These are phyloP conservation scores for Meta bourneti DNA, from an alignment of 2,888 invertebrate species.

Conservation along the genomic window DNA sequence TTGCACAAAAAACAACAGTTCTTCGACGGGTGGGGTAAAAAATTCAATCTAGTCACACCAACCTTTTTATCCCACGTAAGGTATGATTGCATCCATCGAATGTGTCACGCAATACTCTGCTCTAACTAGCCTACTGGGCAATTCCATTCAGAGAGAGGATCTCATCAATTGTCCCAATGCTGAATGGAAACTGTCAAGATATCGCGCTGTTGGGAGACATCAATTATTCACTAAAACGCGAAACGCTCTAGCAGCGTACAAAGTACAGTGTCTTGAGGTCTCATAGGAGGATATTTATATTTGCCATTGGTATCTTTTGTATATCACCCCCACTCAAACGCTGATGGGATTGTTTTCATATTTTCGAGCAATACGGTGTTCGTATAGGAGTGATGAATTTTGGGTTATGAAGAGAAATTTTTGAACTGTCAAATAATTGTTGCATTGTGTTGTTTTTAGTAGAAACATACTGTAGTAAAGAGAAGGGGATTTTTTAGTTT, in stretches of 20 bases:
- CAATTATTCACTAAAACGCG: slow-evolving; percentile 17
- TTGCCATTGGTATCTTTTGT: too few species aligned
- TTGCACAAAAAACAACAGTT: background rate
- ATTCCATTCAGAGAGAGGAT: background rate
- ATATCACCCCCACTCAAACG: too few species aligned
- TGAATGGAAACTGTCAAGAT: background rate
- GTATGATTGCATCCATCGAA: background rate
- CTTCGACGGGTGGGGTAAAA: background rate
- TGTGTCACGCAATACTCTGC: slow-evolving; percentile 11
- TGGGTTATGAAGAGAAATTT: too few species aligned
- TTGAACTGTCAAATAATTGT: too few species aligned
- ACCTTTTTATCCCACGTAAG: background rate
- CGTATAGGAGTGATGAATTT: too few species aligned
- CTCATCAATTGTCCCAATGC: slow-evolving; percentile 47
- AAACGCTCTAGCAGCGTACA: background rate
- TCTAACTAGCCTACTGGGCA: background rate
- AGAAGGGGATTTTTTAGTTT: too few species aligned
- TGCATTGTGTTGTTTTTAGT: too few species aligned
- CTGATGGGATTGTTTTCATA: too few species aligned
- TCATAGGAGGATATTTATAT: too few species aligned
- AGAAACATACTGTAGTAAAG: too few species aligned
- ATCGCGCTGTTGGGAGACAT: background rate
- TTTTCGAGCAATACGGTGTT: too few species aligned
- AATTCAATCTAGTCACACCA: slow-evolving; percentile 20
- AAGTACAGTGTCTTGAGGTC: too few species aligned